Percentiles rank a stretch among this genome's conserved stretches.
Evolutionary conservation across 2,888 invertebrate species (phyloP).

Genomic region (Panzeria rudis): DNA sequence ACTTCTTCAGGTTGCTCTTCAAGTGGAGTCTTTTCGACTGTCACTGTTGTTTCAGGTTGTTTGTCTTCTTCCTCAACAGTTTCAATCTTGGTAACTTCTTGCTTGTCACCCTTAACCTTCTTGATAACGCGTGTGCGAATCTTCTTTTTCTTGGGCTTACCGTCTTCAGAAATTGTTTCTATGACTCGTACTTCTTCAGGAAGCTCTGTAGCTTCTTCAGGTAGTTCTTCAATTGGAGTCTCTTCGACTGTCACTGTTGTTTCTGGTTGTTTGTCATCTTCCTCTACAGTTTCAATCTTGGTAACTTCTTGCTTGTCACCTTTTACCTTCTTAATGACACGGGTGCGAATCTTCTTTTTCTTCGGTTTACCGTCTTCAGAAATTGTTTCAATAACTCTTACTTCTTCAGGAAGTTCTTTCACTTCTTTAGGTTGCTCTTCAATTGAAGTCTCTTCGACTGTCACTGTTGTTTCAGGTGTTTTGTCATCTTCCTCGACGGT

Average conservation of each 20-base stretch:
- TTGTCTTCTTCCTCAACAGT: slow-evolving; percentile 58
- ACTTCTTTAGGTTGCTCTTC: slow-evolving; percentile 16
- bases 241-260: slow-evolving; percentile 74
- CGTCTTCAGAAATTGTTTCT: slow-evolving; percentile 71
- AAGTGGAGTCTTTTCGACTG: slow-evolving; percentile 20
- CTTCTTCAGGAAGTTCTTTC: slow-evolving; percentile 15
- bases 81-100: slow-evolving; percentile 56
- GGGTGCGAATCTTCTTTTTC: slow-evolving; percentile 31
- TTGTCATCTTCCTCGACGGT: slow-evolving; percentile 33
- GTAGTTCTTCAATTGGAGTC: slow-evolving; percentile 63
- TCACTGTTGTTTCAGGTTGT: slow-evolving; percentile 49
- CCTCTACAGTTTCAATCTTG: slow-evolving; percentile 32
- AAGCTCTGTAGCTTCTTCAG: slow-evolving; percentile 59
- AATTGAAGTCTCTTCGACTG: slow-evolving; percentile 2
- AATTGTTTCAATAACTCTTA: slow-evolving; percentile 16
- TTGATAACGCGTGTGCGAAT: slow-evolving; percentile 79
- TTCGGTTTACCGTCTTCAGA: slow-evolving; percentile 3
- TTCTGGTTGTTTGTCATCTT: slow-evolving; percentile 72
- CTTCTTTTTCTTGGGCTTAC: slow-evolving; percentile 79
- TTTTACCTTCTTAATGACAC: slow-evolving; percentile 15
- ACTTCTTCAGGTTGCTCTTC: slow-evolving; percentile 34
- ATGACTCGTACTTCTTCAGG: slow-evolving; percentile 48
- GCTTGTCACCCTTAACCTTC: slow-evolving; percentile 75
- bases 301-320: slow-evolving; percentile 33
- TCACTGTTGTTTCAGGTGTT: slow-evolving; percentile 31